A percentile compares a stretch with the other conserved stretches of the same genome.
These are phyloP conservation scores for Temnothorax longispinosus DNA, from an alignment of 1,140 invertebrate genomes.

Conservation along the genomic window DNA sequence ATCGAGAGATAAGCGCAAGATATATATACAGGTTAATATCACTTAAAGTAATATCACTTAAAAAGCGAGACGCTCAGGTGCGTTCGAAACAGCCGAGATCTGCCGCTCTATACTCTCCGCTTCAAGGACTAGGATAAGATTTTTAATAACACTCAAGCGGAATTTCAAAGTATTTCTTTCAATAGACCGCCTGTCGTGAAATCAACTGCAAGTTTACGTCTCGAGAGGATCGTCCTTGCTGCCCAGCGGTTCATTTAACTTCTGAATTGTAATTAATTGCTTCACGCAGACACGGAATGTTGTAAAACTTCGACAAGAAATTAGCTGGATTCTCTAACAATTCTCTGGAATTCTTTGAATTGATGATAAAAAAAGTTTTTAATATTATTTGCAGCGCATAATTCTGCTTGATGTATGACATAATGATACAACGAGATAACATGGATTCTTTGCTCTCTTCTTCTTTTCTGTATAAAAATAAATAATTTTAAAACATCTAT, in stretches of 20 bases:
- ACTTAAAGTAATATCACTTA: conserved; percentile 16
- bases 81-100: neutral
- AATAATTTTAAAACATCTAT: neutral
- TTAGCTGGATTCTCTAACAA: neutral
- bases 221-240: neutral
- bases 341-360: neutral
- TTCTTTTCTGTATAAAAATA: neutral
- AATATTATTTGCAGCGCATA: neutral
- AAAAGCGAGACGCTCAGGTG: neutral
- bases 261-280: conserved; percentile 13
- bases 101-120: neutral
- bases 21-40: conserved; percentile 10
- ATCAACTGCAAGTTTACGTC: neutral
- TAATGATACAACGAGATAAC: neutral
- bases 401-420: neutral
- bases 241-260: neutral
- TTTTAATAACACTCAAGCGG: conserved; percentile 4
- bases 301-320: neutral
- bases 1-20: neutral
- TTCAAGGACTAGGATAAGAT: neutral
- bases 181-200: neutral
- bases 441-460: neutral
- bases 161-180: neutral
- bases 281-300: neutral
- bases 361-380: neutral